These are phyloP conservation scores for Crambe crambe DNA, from an alignment of 37 sponge, comb jelly and placozoan genomes.

Conservation along the genomic window DNA sequence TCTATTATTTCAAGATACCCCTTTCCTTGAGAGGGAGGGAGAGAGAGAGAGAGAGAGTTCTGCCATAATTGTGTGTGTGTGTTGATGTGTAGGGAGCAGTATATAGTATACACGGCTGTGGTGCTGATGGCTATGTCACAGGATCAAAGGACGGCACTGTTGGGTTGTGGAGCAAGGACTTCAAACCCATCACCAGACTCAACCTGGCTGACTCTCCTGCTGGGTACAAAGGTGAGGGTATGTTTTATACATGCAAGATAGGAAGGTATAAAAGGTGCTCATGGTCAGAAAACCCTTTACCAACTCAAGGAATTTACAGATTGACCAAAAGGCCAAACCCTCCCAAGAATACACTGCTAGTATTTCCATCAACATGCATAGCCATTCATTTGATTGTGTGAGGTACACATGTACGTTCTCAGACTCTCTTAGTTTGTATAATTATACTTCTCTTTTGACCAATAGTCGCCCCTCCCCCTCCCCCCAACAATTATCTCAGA, in stretches of 20 bases:
- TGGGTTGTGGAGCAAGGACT: constrained; percentile 78
- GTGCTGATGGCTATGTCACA: constrained; percentile 85
- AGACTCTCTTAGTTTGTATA: background rate
- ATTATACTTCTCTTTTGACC: no score
- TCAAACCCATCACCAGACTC: constrained; percentile 69
- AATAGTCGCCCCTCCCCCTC: background rate
- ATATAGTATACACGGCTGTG: constrained; percentile 53
- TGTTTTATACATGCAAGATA: no score
- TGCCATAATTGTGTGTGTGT: background rate
- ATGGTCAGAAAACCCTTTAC: no score
- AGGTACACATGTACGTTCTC: background rate
- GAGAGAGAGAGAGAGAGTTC: background rate
- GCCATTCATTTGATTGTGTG: no score
- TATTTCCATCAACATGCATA: no score
- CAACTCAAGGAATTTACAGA: no score
- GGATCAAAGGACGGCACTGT: constrained; percentile 87
- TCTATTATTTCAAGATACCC: no score
- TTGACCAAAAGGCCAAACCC: no score
- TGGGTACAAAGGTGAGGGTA: constrained; percentile 82
- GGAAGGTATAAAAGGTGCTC: no score
- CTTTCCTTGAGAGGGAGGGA: no score
- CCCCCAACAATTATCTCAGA: background rate
- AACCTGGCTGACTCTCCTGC: constrained; percentile 58
- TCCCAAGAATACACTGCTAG: no score
- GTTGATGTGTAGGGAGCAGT: constrained; percentile 63